Percentiles rank a stretch among this genome's conserved stretches.
These are phyloP conservation scores for Dipodomys ordii DNA, from an alignment of 2,113 vertebrate genomes.

Conservation along the genomic window DNA sequence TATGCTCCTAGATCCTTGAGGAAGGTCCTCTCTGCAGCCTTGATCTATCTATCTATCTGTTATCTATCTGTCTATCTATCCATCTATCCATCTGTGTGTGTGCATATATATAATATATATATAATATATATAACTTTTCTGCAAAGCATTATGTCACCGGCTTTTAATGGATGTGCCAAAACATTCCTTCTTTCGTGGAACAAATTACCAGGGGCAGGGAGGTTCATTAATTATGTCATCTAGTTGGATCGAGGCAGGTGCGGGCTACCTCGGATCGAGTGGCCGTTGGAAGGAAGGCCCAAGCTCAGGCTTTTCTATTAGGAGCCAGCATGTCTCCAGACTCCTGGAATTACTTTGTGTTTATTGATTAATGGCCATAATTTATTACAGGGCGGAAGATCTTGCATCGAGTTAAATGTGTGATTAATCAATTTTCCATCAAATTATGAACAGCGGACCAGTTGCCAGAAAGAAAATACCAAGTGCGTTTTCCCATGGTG, in stretches of 20 bases:
- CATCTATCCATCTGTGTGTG: no score
- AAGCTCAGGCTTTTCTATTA: conserved; percentile 98
- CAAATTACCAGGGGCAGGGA: conserved; percentile 93
- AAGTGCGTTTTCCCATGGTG: conserved; percentile 93
- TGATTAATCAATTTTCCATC: conserved; percentile 99
- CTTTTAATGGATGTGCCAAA: conserved; percentile 93
- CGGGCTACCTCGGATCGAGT: conserved; percentile 96
- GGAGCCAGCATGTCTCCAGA: conserved; percentile 98
- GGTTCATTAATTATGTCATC: conserved; percentile 98
- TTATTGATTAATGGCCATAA: conserved; percentile 99
- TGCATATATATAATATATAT: no score
- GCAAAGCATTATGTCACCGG: conserved; percentile 87
- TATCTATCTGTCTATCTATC: background rate
- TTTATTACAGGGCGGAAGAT: conserved; percentile 98
- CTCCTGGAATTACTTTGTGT: conserved; percentile 97
- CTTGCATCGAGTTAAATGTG: conserved; percentile 98
- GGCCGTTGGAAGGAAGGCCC: conserved; percentile 95
- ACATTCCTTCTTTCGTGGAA: conserved; percentile 91
- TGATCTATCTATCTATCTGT: background rate
- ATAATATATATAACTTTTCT: conserved; percentile 26
- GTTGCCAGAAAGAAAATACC: conserved; percentile 93
- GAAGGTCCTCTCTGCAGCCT: conserved; percentile 53
- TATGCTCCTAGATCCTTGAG: conserved; percentile 62
- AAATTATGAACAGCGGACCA: conserved; percentile 95
- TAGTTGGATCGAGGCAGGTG: conserved; percentile 98